Conservation (phyloP, 1,140 invertebrate genomes). For the Micrasema longulum region DNA sequence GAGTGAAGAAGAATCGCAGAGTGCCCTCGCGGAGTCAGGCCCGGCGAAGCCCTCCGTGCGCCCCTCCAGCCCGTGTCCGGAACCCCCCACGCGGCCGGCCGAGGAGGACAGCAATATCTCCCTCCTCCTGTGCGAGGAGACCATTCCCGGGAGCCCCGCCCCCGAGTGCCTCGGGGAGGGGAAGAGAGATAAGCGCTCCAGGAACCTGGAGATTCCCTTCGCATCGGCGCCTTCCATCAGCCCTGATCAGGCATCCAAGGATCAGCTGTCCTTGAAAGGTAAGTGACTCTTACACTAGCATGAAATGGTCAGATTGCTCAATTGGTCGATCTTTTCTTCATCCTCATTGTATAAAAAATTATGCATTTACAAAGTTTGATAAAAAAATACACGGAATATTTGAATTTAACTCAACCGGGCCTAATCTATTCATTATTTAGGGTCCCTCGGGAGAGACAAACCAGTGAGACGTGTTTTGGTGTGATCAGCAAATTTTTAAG, state of each 20-base stretch:
- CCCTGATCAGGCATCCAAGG: conserved; percentile 57
- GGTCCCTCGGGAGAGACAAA: too few relatives aligned
- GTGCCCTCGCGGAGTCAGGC: conserved; percentile 44
- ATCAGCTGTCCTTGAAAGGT: conserved; percentile 46
- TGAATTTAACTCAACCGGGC: too few relatives aligned
- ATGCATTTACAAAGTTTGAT: too few relatives aligned
- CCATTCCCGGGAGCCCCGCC: conserved; percentile 87
- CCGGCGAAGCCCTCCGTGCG: conserved; percentile 50
- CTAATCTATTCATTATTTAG: too few relatives aligned
- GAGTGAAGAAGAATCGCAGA: conserved; percentile 59
- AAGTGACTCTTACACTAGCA: too few relatives aligned
- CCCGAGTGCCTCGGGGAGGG: conserved; percentile 68
- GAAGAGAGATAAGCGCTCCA: conserved; percentile 60
- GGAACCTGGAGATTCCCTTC: conserved; percentile 72
- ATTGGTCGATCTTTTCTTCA: too few relatives aligned
- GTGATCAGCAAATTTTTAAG: too few relatives aligned
- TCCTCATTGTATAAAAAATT: too few relatives aligned
- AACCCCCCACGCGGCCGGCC: conserved; percentile 37
- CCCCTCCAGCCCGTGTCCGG: conserved; percentile 12
- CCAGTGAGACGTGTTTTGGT: too few relatives aligned
- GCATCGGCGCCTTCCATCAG: conserved; percentile 72
- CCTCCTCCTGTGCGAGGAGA: conserved; percentile 87
- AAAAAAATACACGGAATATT: too few relatives aligned
- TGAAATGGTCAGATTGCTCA: too few relatives aligned
- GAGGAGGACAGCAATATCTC: conserved; percentile 69